Conservation (phyloP, 2,888 invertebrate genomes). For the Caenorhabditis parvicauda region DNA sequence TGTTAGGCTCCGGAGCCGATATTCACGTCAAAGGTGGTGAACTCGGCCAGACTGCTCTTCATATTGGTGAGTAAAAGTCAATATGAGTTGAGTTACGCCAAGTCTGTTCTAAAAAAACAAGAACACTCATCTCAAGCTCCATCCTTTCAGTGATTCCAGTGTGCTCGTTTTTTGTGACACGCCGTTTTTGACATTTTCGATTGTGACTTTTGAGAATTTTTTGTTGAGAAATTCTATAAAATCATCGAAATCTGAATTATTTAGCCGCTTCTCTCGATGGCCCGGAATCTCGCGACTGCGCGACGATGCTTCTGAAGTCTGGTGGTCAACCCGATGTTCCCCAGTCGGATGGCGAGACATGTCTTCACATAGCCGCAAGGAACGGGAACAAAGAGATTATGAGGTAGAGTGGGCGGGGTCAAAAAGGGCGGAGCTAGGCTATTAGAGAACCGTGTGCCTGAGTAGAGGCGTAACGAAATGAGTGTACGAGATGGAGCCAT, state of each 20-base stretch:
- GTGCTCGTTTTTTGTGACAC: no score
- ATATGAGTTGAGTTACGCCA: neutral
- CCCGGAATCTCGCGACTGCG: conserved; percentile 82
- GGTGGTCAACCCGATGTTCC: conserved; percentile 93
- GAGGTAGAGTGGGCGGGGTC: conserved; percentile 16
- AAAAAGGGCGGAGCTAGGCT: neutral
- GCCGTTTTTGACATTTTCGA: no score
- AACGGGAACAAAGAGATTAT: conserved; percentile 83
- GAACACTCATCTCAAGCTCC: no score
- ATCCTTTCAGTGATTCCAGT: no score
- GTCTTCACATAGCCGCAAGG: conserved; percentile 90
- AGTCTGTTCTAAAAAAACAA: neutral
- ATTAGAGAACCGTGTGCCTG: no score
- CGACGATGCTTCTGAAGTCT: conserved; percentile 92
- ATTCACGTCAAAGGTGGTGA: conserved; percentile 80
- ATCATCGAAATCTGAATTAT: no score
- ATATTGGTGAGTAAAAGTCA: conserved; percentile 79
- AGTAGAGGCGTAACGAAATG: no score
- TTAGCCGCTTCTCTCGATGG: conserved; percentile 48
- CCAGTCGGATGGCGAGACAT: conserved; percentile 91
- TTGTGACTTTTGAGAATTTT: neutral
- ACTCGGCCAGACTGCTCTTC: conserved; percentile 87
- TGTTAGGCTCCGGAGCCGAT: conserved; percentile 92
- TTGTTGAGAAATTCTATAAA: neutral
- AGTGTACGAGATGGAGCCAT: no score